These are phyloP conservation scores for Carettochelys insculpta DNA, from an alignment of 2,113 vertebrate species.

Conservation along the genomic window DNA sequence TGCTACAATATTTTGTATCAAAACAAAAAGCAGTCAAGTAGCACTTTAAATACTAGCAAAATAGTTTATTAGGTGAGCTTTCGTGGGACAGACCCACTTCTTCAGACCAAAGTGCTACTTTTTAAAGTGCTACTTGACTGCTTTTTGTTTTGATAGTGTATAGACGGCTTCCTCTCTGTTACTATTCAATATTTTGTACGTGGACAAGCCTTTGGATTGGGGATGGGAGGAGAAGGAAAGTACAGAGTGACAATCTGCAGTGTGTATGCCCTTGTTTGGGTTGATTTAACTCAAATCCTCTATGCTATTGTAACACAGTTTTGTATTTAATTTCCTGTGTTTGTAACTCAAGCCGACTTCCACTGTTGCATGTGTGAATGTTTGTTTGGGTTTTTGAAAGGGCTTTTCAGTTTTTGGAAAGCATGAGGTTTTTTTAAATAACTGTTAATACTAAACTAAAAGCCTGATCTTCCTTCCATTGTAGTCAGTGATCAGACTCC, in stretches of 20 bases:
- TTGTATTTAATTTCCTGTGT: conserved; percentile 77
- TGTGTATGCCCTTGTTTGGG: conserved; percentile 51
- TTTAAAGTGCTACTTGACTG: no score
- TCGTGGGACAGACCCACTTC: no score
- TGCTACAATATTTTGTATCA: no score
- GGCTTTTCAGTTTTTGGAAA: conserved; percentile 69
- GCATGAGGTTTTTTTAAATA: conserved; percentile 70
- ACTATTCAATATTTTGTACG: no score
- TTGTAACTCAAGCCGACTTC: conserved; percentile 69
- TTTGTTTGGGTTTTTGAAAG: conserved; percentile 70
- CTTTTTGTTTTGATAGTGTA: no score
- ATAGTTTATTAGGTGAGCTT: no score
- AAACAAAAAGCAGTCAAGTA: no score
- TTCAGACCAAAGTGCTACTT: no score
- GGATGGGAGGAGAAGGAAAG: no score
- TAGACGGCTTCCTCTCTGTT: no score
- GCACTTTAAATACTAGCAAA: no score
- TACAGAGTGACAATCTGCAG: neutral
- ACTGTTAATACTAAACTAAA: conserved; percentile 64
- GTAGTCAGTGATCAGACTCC: conserved; percentile 47
- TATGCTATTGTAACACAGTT: conserved; percentile 67
- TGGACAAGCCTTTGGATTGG: no score
- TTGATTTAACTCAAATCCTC: conserved; percentile 56
- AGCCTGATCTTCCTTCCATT: conserved; percentile 50
- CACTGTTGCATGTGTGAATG: conserved; percentile 65